Conservation (phyloP, 1,140 invertebrate species). For the Nasonia vitripennis region DNA sequence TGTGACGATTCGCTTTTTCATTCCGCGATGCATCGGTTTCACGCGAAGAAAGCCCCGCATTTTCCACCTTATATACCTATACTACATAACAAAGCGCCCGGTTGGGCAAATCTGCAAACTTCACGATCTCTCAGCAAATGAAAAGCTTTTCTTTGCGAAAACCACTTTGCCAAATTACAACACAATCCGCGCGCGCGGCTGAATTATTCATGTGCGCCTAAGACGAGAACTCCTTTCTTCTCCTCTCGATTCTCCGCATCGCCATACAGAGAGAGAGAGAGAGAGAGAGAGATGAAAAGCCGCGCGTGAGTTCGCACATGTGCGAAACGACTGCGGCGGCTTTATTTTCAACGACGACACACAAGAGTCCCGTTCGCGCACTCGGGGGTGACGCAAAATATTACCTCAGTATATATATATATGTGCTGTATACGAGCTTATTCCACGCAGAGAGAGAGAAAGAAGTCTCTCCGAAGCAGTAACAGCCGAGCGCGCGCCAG, state of each 20-base stretch:
- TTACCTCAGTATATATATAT: conserved; percentile 25
- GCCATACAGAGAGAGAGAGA: background rate
- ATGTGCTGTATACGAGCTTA: background rate
- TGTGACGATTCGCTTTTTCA: too few species aligned
- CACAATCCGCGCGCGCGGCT: background rate
- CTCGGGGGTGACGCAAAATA: conserved; percentile 36
- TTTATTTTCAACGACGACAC: conserved; percentile 41
- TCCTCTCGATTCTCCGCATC: background rate
- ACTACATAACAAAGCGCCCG: too few species aligned
- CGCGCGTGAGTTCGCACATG: background rate
- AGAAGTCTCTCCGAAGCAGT: background rate
- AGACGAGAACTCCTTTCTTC: background rate
- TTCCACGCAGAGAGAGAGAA: background rate
- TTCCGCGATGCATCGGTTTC: too few species aligned
- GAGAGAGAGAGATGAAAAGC: too few species aligned
- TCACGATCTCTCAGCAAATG: too few species aligned
- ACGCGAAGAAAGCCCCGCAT: too few species aligned
- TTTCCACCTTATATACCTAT: too few species aligned
- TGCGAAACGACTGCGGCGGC: background rate
- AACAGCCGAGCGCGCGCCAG: background rate
- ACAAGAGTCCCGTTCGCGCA: background rate
- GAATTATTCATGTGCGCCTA: background rate
- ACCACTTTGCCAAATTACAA: too few species aligned
- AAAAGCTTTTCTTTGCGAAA: too few species aligned
- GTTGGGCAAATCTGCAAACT: too few species aligned